phyloP scores from a whole-genome alignment of 2,113 vertebrate species.

The Catharus bicknelli region DNA sequence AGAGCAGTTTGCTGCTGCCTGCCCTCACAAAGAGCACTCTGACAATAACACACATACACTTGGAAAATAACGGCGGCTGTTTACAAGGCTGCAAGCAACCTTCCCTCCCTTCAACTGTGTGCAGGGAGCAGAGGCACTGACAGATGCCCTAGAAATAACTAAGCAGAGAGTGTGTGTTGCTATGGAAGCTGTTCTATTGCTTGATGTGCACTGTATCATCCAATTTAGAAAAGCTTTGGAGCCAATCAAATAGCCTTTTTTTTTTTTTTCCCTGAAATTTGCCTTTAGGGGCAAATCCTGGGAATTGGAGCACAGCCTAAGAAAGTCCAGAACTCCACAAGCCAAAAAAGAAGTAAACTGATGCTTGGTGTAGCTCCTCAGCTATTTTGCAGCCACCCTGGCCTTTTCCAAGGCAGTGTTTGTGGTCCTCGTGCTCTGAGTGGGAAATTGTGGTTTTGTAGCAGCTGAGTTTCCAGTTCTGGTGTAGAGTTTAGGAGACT shows the following conservation, averaged over 20 bases:
- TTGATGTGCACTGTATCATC: constrained; percentile 16
- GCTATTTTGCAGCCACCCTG: background rate
- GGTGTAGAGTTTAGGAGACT: background rate
- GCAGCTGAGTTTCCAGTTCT: background rate
- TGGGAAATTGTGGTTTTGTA: background rate
- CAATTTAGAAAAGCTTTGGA: constrained; percentile 25
- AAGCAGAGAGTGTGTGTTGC: constrained; percentile 43
- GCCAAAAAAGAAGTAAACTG: background rate
- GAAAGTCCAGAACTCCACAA: background rate
- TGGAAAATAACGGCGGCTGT: background rate
- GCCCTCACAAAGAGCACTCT: background rate
- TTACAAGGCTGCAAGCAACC: background rate
- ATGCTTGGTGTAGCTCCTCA: background rate
- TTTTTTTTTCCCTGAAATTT: background rate
- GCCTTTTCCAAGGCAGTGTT: background rate
- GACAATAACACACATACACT: background rate
- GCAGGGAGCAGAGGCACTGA: constrained; percentile 15
- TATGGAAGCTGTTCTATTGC: constrained; percentile 53
- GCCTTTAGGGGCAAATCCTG: background rate
- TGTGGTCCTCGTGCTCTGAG: background rate
- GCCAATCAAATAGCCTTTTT: background rate
- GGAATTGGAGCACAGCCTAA: background rate
- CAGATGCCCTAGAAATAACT: constrained; percentile 56
- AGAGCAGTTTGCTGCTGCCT: background rate
- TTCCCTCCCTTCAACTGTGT: background rate